These are phyloP conservation scores for Crossaster papposus DNA, from an alignment of 53 echinoderm and acorn worm genomes.

Conservation along the genomic window DNA sequence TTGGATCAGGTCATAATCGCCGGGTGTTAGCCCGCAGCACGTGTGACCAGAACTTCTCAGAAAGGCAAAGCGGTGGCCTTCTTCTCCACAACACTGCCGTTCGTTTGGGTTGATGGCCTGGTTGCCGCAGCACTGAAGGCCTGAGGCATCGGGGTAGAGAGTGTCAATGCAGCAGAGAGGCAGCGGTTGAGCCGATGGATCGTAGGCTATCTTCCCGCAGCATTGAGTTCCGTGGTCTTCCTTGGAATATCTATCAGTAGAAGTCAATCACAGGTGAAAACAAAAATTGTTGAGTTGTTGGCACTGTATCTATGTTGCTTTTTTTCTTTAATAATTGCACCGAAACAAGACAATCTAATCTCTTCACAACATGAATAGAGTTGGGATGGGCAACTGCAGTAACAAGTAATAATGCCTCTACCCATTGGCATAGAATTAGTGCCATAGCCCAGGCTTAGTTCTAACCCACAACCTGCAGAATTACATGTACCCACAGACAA, in stretches of 20 bases:
- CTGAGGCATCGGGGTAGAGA: conserved; percentile 23
- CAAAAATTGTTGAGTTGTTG: not conserved
- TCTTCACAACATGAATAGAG: too few relatives aligned
- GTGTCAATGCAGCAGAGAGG: conserved; percentile 43
- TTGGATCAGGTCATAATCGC: conserved; percentile 47
- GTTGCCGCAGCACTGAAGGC: conserved; percentile 68
- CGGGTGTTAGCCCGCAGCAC: conserved; percentile 62
- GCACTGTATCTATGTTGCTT: not conserved
- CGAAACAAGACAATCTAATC: too few relatives aligned
- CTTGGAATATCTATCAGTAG: conserved; percentile 54
- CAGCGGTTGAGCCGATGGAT: conserved; percentile 41
- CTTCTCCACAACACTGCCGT: conserved; percentile 61
- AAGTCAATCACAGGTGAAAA: not conserved
- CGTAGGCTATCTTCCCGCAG: conserved; percentile 59
- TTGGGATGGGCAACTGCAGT: too few relatives aligned
- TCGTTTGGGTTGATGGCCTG: conserved; percentile 50
- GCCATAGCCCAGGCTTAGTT: too few relatives aligned
- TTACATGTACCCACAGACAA: too few relatives aligned
- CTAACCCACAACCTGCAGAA: too few relatives aligned
- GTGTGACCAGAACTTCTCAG: conserved; percentile 39
- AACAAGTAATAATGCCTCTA: too few relatives aligned
- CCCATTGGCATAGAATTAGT: too few relatives aligned
- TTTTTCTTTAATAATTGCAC: not conserved
- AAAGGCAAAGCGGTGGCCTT: conserved; percentile 35
- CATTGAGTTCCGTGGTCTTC: conserved; percentile 49